Conservation (phyloP, 2,888 invertebrate species). For the Tyria jacobaeae region DNA sequence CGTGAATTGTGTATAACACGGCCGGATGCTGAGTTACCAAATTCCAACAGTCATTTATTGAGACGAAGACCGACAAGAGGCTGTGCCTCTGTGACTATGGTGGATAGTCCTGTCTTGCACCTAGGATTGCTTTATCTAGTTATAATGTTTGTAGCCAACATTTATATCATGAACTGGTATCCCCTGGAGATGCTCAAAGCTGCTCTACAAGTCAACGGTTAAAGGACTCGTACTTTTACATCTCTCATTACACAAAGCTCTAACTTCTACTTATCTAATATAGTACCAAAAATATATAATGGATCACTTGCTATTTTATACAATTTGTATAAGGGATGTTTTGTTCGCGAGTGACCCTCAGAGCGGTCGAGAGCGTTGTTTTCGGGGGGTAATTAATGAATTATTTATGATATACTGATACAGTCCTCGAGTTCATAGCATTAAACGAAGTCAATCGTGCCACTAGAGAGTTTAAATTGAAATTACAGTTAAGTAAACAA, state of each 20-base stretch:
- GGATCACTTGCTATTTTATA: not conserved
- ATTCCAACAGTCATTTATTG: constrained; percentile 19
- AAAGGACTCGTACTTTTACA: no score
- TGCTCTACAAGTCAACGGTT: no score
- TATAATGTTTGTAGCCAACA: no score
- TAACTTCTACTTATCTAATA: not conserved
- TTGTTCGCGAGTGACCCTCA: not conserved
- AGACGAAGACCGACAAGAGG: constrained; percentile 12
- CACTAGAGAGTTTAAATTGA: not conserved
- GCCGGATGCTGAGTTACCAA: constrained; percentile 19
- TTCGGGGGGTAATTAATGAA: constrained; percentile 4
- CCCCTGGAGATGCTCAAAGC: no score
- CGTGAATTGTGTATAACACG: constrained; percentile 11
- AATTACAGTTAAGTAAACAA: not conserved
- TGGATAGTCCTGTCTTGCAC: no score
- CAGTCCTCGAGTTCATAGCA: not conserved
- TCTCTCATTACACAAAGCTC: no score
- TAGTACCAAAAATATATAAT: not conserved
- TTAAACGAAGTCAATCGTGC: not conserved
- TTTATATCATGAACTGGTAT: no score
- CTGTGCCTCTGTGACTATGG: constrained; percentile 8
- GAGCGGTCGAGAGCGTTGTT: not conserved
- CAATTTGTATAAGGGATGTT: not conserved
- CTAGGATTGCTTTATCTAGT: no score
- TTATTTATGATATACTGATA: constrained; percentile 11